phyloP scores from a whole-genome alignment of 2,797 vertebrate species.

The Anguilla pacifica region DNA sequence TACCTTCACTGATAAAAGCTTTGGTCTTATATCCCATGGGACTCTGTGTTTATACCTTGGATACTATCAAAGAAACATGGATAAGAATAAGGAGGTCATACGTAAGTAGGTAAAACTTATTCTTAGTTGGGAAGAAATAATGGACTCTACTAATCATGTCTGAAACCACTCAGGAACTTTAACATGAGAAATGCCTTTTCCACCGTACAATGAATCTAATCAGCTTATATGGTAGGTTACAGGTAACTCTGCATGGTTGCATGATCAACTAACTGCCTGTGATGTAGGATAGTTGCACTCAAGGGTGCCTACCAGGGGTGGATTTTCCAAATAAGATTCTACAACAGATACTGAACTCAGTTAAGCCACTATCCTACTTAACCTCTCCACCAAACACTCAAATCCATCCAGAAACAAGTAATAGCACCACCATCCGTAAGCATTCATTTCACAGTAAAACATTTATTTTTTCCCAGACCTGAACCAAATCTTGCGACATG shows the following conservation, averaged over 20 bases:
- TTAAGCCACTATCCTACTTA: not conserved
- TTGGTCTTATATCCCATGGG: not conserved
- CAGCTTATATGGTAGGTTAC: not conserved
- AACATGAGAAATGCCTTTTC: not conserved
- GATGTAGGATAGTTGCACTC: not conserved
- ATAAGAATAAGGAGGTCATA: too few species aligned
- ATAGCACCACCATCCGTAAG: not conserved
- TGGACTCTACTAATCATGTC: not conserved
- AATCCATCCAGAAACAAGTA: not conserved
- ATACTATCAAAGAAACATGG: not conserved
- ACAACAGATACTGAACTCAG: not conserved
- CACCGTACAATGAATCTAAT: not conserved
- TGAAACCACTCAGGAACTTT: too few species aligned
- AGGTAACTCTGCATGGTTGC: not conserved
- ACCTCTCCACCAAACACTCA: not conserved
- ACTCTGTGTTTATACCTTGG: not conserved
- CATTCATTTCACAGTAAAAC: not conserved
- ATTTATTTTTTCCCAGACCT: not conserved
- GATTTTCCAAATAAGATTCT: not conserved
- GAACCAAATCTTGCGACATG: not conserved
- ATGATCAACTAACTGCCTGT: not conserved
- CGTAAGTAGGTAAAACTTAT: not conserved
- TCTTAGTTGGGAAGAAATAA: not conserved
- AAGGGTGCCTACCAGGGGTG: not conserved
- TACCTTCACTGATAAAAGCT: not conserved